These are phyloP conservation scores for Varroa destructor DNA, from an alignment of 1,140 invertebrate genomes.

Conservation along the genomic window DNA sequence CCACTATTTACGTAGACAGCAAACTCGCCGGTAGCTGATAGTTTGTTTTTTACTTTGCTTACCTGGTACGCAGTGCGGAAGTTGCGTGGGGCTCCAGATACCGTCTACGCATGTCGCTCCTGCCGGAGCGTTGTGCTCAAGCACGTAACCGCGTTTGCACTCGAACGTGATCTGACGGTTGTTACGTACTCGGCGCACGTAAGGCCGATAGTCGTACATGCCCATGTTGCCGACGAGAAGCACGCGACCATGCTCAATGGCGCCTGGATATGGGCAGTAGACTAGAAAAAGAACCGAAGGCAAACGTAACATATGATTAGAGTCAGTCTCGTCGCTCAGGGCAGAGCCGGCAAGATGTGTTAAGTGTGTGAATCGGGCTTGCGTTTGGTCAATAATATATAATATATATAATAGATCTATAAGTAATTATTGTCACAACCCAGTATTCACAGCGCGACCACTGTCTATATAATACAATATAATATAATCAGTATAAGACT, in stretches of 20 bases:
- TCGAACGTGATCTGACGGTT: constrained; percentile 95
- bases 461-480: no score
- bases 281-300: constrained; percentile 45
- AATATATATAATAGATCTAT: no score
- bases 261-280: constrained; percentile 84
- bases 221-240: constrained; percentile 91
- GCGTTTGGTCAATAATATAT: no score
- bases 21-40: no score
- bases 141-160: constrained; percentile 74
- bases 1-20: no score
- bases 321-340: no score
- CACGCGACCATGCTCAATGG: constrained; percentile 76
- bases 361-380: no score
- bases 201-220: constrained; percentile 87
- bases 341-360: no score
- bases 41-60: constrained; percentile 39
- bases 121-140: constrained; percentile 63
- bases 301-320: not conserved
- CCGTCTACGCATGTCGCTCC: constrained; percentile 84
- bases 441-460: no score
- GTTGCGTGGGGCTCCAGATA: constrained; percentile 64
- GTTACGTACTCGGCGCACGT: constrained; percentile 73
- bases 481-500: no score
- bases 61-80: constrained; percentile 67
- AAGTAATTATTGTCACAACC: no score